phyloP scores from a whole-genome alignment of 1,140 invertebrate species.

The Meloidogyne exigua region DNA sequence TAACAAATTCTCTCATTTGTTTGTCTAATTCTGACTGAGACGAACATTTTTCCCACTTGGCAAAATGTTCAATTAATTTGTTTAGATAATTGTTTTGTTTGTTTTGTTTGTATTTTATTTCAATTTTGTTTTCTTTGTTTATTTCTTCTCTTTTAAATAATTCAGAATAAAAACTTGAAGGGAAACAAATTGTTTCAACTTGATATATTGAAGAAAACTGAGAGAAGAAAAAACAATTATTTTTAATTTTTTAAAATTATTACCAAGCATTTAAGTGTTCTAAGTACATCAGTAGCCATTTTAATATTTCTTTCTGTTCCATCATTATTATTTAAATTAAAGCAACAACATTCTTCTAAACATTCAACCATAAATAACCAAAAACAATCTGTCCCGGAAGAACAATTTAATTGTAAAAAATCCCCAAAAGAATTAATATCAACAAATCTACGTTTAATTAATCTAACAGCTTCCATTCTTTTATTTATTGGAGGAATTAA shows the following conservation, averaged over 20 bases:
- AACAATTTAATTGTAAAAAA: slow-evolving; percentile 11
- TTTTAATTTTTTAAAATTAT: no score
- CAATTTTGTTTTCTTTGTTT: neutral
- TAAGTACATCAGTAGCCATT: neutral
- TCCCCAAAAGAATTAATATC: slow-evolving; percentile 13
- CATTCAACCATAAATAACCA: slow-evolving; percentile 16
- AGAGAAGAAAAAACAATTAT: no score
- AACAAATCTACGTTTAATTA: slow-evolving; percentile 10
- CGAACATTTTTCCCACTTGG: neutral
- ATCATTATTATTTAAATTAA: neutral
- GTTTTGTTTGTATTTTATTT: neutral
- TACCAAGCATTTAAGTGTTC: slow-evolving; percentile 6
- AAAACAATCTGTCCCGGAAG: slow-evolving; percentile 11
- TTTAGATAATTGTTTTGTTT: slow-evolving; percentile 3
- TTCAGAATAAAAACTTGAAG: slow-evolving; percentile 6
- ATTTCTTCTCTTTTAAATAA: neutral
- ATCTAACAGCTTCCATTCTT: slow-evolving; percentile 6
- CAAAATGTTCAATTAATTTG: neutral
- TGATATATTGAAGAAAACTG: slow-evolving; percentile 2
- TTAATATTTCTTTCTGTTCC: neutral
- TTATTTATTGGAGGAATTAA: neutral
- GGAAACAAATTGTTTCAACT: neutral
- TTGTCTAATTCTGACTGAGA: neutral
- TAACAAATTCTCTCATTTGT: neutral
- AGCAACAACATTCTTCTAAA: slow-evolving; percentile 23